Percentiles rank a stretch among this genome's conserved stretches.
These are phyloP conservation scores for Gonioctena quinquepunctata DNA, from an alignment of 1,140 invertebrate species.

Conservation along the genomic window DNA sequence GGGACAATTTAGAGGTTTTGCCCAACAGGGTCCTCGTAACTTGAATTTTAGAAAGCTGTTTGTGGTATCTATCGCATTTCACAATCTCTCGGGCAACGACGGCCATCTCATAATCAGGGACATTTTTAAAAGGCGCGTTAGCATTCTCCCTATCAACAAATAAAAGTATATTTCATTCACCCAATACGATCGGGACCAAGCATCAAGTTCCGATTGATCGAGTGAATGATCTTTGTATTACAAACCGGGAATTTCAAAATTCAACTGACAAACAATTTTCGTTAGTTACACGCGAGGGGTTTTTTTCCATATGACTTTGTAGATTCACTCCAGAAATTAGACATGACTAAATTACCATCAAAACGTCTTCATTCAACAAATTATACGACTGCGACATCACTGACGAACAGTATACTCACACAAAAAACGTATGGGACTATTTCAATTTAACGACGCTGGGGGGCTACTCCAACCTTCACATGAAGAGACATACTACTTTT, in stretches of 20 bases:
- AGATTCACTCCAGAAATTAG: conserved; percentile 39
- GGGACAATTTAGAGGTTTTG: conserved; percentile 47
- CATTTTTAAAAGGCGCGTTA: conserved; percentile 19
- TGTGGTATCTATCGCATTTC: conserved; percentile 38
- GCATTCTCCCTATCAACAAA: conserved; percentile 32
- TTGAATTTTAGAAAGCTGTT: conserved; percentile 43
- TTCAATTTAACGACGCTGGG: conserved; percentile 53
- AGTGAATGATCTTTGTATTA: conserved; percentile 23
- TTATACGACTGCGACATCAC: conserved; percentile 41
- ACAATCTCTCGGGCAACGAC: conserved; percentile 34
- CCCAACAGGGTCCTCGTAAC: conserved; percentile 53
- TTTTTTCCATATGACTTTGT: conserved; percentile 50
- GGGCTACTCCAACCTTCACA: conserved; percentile 56
- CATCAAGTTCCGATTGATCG: conserved; percentile 31
- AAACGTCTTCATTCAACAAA: conserved; percentile 50
- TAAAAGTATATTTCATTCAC: conserved; percentile 37
- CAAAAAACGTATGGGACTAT: conserved; percentile 53
- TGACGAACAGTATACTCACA: conserved; percentile 54
- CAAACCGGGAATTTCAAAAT: background rate
- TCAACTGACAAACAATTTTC: conserved; percentile 33
- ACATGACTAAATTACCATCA: conserved; percentile 44
- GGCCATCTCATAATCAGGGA: conserved; percentile 30
- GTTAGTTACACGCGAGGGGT: conserved; percentile 45
- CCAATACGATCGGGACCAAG: conserved; percentile 11
- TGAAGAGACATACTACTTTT: conserved; percentile 54